Evolutionary conservation across 2,113 vertebrate genomes (phyloP).

Genomic region (Phalacrocorax aristotelis): DNA sequence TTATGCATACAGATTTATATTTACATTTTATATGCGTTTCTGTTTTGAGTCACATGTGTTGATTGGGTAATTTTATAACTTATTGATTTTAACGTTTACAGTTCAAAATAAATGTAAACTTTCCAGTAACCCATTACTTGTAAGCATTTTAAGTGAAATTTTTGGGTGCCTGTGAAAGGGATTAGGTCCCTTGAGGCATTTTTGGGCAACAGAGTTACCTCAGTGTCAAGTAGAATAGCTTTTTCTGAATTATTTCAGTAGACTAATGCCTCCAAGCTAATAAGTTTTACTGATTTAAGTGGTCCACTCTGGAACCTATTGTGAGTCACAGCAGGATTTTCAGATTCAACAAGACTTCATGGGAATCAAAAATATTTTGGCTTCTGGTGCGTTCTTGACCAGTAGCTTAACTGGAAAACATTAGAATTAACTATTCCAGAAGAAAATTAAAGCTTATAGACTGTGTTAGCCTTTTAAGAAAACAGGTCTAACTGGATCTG

Average conservation of each 20-base stretch:
- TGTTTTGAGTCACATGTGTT: background rate
- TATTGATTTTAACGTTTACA: background rate
- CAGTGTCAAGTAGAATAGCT: background rate
- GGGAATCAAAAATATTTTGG: background rate
- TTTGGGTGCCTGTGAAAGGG: background rate
- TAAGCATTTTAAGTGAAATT: background rate
- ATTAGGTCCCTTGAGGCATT: background rate
- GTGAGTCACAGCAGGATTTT: background rate
- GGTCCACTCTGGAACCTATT: background rate
- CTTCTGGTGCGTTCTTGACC: background rate
- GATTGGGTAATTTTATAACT: background rate
- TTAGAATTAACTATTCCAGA: background rate
- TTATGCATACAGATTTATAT: background rate
- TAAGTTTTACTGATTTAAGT: background rate
- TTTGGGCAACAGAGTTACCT: background rate
- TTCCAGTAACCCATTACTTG: background rate
- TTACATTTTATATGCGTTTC: background rate
- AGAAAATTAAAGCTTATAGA: background rate
- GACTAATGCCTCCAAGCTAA: background rate
- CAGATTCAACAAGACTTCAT: background rate
- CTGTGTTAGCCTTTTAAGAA: background rate
- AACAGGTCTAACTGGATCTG: background rate
- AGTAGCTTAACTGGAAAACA: background rate
- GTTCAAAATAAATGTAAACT: background rate
- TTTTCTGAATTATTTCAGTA: slow-evolving; percentile 20